A percentile compares a stretch with the other conserved stretches of the same genome.
Evolutionary conservation across 2,113 vertebrate species (phyloP).

Genomic region (Plotosus lineatus): DNA sequence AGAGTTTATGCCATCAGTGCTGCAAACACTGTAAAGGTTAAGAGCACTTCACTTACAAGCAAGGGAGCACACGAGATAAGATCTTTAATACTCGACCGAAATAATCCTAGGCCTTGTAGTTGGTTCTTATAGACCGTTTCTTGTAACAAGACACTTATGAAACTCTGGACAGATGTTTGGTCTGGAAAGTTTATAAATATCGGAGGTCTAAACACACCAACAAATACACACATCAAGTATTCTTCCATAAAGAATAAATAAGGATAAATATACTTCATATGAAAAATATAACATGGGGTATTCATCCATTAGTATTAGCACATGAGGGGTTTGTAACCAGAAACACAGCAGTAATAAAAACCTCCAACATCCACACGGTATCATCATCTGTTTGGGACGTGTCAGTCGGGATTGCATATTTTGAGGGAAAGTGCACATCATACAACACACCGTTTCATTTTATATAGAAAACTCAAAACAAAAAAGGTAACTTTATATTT

Average conservation of each 20-base stretch:
- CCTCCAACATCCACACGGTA: neutral
- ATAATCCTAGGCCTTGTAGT: neutral
- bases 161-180: conserved; percentile 5
- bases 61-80: neutral
- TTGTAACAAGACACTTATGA: no score
- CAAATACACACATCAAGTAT: neutral
- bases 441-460: conserved; percentile 21
- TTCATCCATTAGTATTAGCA: neutral
- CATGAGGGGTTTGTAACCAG: neutral
- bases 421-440: conserved; percentile 17
- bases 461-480: conserved; percentile 27
- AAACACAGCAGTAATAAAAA: conserved; percentile 9
- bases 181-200: conserved; percentile 12
- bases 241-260: conserved; percentile 30
- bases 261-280: conserved; percentile 11
- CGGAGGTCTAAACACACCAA: neutral
- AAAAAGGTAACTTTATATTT: conserved; percentile 44
- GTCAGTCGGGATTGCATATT: conserved; percentile 21
- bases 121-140: neutral
- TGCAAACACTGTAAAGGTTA: neutral
- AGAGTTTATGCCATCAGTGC: neutral
- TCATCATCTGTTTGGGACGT: neutral
- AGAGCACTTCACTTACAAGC: conserved; percentile 43
- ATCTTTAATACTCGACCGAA: neutral
- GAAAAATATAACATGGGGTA: neutral